Evolutionary conservation across 2,888 invertebrate genomes (phyloP), one percentile per base, ranked within the genome.

Genomic region (Homarus gammarus): DNA sequence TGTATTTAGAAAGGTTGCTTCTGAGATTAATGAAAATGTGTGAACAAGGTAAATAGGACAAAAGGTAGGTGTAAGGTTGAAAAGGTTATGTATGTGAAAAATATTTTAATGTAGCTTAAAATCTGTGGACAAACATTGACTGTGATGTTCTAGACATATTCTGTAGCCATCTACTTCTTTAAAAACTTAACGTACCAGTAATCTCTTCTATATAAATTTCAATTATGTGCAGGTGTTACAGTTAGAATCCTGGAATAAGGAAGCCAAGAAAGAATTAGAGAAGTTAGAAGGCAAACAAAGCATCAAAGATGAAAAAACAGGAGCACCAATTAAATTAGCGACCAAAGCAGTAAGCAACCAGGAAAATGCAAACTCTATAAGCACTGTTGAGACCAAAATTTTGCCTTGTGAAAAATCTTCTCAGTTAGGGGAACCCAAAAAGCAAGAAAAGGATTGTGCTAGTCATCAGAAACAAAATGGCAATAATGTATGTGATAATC

Each of bases 221-320:
- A 33, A 5, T n/a, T 40, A 22, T 51, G 8, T n/a, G 12, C 81
- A 95, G 92, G 96, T 97, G 0, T 93, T 98, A 61, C 94, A 95
- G 92, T 93, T 97, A n/a, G 97, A 98, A 93, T 97, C 98, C 0
- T 95, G 96, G 51, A 98, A 98, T 93, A 94, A 94, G 86, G 96
- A 96, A 72, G 96, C 97, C 0, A 95, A 95, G 92, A 93, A 93
- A 33, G 96, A 96, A 93, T 93, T 97, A 27, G 94, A 94, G 1
- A 94, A 95, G 31, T 49, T 44, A 27, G 8, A 51, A 38, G 22
- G n/a, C 15, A 2, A 6, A 18, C n/a, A 22, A 31, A 18, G 8
- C n/a, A 51, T 15, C n/a, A 36, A 18, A 38, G 22, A 15, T 31
- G 72, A 61, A 36, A 86, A 51, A 73, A n/a, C 38, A n/a, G 44